Base-by-base conservation (phyloP, 2,113 vertebrate genomes). In the Oryzias woworae region DNA sequence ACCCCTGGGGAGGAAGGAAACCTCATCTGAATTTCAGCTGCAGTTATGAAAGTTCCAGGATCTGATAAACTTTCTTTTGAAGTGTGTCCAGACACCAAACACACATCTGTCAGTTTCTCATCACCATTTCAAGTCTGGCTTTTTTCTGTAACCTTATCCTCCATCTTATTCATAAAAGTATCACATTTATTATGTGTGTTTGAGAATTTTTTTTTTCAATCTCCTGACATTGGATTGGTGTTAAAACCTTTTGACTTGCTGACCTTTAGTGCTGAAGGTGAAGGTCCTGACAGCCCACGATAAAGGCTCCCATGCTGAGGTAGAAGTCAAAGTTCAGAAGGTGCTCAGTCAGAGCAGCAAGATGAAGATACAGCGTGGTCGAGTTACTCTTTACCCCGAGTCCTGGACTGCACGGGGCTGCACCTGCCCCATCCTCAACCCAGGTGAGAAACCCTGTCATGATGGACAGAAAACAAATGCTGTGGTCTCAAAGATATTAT, bases 391-490 rank as follows among this genome's bases (percentile, higher is more conserved):
- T 41, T 99, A 96, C 77, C 97, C 97, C 1, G 96, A 98, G 88
- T 98, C 97, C 17, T 99, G 97, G 97, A 99, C 96, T 0, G 92
- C 93, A 44, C 90, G 95, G 81, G 97, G 97, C 66, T 99, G 97
- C 77, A 99, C 97, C 62, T 99, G 97, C 69, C 97, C 97, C 10
- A 92, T 99, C 75, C 95, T 99, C 67, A 97, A 97, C 80, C 97
- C 97, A 15, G 97, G 97, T 98, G 78, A 84, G 93, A 68, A 58
- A 58, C 20, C 1, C n/a, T 7, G 2, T 12, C 16, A 46, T 28
- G 0, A 46, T 20, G 17, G n/a, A 48, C 47, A 36, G 36, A 36
- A 12, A 10, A 13, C 36, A 10, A 36, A 36, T 10, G 10, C 36
- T 36, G 8, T 36, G 36, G 10, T 36, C 36, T 36, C 36, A 10